Evolutionary conservation across 2,888 invertebrate species (phyloP), one percentile per base, ranked within the genome.

Genomic region (Pemphredon lugubris): DNA sequence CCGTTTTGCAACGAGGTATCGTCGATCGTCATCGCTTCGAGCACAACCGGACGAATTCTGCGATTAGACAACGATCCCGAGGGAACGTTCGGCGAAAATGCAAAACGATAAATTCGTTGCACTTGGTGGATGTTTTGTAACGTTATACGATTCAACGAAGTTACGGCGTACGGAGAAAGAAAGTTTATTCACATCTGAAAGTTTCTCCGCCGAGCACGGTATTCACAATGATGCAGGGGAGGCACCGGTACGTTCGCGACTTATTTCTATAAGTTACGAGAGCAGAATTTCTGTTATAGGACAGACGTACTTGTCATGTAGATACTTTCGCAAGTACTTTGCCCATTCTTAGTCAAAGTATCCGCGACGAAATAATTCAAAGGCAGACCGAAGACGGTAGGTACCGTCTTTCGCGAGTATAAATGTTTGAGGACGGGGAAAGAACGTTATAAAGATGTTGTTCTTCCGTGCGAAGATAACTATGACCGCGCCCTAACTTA

Each of bases 241-340:
- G 50, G 42, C 48, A 54, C 20, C 66, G 73, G 54, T 53, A 61
- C 69, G 68, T 57, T 65, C 47, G n/a, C 66, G 39, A 48, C 73
- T 67, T 73, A 79, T 70, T 78, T 70, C 73, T 45, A 70, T 68
- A 63, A 78, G 73, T 70, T 76, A 63, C 53, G 48, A 39, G 53
- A 50, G 60, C 44, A 44, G 44, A 73, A 53, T 73, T 77, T 61
- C 73, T 51, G 69, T 61, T 66, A 53, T 34, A 61, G 60, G 54
- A 60, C 68, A 75, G 75, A 72, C 78, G 45, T 76, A 75, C 75
- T 75, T 75, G 77, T 77, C 77, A 71, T 77, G 78, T 75, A 75
- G 78, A 78, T 78, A 78, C 78, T 75, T 77, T 47, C 60, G 21
- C 64, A 55, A 77, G 68, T 69, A 72, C 72, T 67, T 67, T 37